Evolutionary conservation across 2,113 vertebrate genomes (phyloP), one percentile per base, ranked within the genome.

Genomic region (Oreochromis tanganicae): DNA sequence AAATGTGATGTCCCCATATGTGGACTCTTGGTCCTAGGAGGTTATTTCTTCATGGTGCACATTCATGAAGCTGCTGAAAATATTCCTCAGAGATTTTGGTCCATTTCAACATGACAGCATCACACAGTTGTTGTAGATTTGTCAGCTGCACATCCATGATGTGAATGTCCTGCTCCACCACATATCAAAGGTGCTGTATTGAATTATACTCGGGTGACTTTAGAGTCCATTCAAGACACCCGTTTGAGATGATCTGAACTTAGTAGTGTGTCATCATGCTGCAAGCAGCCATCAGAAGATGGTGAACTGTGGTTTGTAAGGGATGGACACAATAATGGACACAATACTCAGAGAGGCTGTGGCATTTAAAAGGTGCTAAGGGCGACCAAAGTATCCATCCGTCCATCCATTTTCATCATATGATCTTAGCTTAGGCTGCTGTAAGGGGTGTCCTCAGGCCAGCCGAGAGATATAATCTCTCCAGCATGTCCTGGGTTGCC

Each of bases 21-120:
- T 59, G 27, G 1, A 59, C 0, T 0, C 7, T 27, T 29, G 7
- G 29, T 32, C 29, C 57, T 32, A 61, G 27, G 27, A 61, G 1
- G 8, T 32, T 61, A 61, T 32, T 61, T 61, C 27, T 0, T 36
- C 59, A 63, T 36, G 12, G 1, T 24, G 1, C n/a, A 71, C 4
- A 43, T 43, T 43, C 10, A 43, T 5, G 10, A 43, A 43, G 41
- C 9, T 12, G 41, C 10, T 43, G 41, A 11, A 43, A 43, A 17
- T 6, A 48, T 48, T 14, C 43, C 43, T 46, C 13, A 48, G 14
- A 14, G 41, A 12, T 43, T 43, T 12, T 43, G 41, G 19, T 68
- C 63, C 63, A 38, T 38, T 38, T 21, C 34, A 38, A 41, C 34
- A 38, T 43, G 66, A 9, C n/a, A 43, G 36, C n/a, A 43, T 71